Evolutionary conservation across 2,797 vertebrate genomes (phyloP), one percentile per base, ranked within the genome.

Genomic region (Rousettus madagascariensis): DNA sequence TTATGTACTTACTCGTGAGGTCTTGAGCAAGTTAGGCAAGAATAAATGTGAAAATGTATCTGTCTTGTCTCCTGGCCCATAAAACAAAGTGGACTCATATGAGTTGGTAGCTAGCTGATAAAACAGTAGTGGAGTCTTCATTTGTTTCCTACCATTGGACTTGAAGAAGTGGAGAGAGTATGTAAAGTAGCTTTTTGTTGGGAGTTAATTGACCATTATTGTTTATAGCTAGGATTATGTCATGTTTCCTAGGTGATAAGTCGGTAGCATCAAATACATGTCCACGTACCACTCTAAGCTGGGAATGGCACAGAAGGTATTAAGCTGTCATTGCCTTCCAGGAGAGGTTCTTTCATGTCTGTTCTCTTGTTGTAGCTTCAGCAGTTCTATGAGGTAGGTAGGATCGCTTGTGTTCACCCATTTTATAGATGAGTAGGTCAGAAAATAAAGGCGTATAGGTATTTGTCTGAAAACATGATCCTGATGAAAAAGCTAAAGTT

Each of bases 41-140:
- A 90, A 74, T 95, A 93, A 95, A 74, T 86, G 68, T 82, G 33
- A 46, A 89, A 90, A 75, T 79, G 43, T 86, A 10, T 83, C 13
- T 66, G n/a, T 90, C 78, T 94, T 96, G 79, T 91, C 55, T 86
- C 43, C 74, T 93, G 51, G 77, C 61, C 74, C 55, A 33, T 92
- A 90, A 97, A 95, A 91, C 83, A 94, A 77, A 86, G n/a, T 83
- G 38, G 53, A 20, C 30, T 96, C 61, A 36, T 63, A 90, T 41
- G 65, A 83, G 59, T 83, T 94, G 17, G 80, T 69, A 85, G 41
- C 49, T 66, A 83, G 68, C 57, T 85, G 75, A 49, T 84, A 84
- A 96, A 59, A 77, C n/a, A 33, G 3, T 49, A 30, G 2, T 55
- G 41, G 30, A 77, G 4, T 93, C 43, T 89, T 95, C 46, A 19